Evolutionary conservation across 2,113 vertebrate genomes (phyloP), one percentile per base, ranked within the genome.

Genomic region (Ciconia boyciana): DNA sequence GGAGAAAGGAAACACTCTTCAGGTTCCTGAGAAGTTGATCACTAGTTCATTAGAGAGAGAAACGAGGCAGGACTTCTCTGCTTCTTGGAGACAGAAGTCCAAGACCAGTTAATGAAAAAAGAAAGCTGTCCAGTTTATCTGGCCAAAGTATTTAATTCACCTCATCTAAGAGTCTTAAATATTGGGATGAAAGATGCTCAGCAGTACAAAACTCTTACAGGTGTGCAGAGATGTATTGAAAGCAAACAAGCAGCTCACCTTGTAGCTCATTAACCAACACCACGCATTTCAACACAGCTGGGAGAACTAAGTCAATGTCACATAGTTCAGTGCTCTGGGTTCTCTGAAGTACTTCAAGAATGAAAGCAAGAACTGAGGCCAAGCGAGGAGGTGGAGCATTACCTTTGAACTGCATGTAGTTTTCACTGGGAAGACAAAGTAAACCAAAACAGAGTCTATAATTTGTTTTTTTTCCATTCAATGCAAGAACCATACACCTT

Each of bases 321-420:
- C 98, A 97, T 5, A 95, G 85, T 52, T 99, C 99, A 71, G 46
- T 54, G 75, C 97, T 98, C 31, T 89, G 89, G 44, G 97, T 99
- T 86, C 98, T 98, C 93, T 98, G 98, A 93, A 99, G 97, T 34
- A 99, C 98, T 86, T 99, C 98, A 68, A 98, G 96, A 62, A 99
- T 92, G 91, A 99, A 99, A 93, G 98, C 97, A 70, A 99, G 97
- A 62, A 99, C 49, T 0, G 98, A 97, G 19, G 98, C 98, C 60
- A 99, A 94, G 49, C 98, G 99, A 84, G 99, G 98, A 51, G 99
- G 98, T 64, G 99, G 98, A 81, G 97, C 94, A 2, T 98, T 96
- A 34, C 98, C 98, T 98, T 98, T 99, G 97, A 98, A 99, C 90
- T 99, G 99, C 84, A 99, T 87, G 95, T 99, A 99, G 96, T 97